Evolutionary conservation across 2,113 vertebrate genomes (phyloP).

Genomic region (Labrus mixtus): DNA sequence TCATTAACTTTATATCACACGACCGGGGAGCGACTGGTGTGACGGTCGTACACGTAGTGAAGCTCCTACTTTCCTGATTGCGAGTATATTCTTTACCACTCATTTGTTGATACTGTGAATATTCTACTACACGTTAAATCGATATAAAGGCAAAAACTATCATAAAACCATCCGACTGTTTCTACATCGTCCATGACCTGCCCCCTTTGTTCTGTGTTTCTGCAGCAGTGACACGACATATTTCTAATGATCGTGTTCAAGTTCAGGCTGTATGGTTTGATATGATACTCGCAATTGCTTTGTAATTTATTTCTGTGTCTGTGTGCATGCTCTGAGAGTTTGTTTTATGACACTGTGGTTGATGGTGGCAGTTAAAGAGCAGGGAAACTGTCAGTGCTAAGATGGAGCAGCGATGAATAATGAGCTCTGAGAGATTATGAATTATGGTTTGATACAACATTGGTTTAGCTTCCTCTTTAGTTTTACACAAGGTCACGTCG

Average conservation of each 20-base stretch:
- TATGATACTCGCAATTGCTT: slow-evolving; percentile 52
- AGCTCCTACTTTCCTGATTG: no score
- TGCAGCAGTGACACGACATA: background rate
- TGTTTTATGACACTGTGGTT: slow-evolving; percentile 53
- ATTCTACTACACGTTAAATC: no score
- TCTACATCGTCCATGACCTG: background rate
- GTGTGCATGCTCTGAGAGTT: slow-evolving; percentile 49
- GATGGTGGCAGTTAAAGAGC: slow-evolving; percentile 59
- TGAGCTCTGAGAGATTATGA: slow-evolving; percentile 44
- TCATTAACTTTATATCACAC: no score
- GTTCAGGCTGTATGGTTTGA: slow-evolving; percentile 28
- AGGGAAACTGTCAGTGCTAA: slow-evolving; percentile 47
- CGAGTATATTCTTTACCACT: no score
- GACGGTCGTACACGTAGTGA: no score
- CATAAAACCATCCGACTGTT: no score
- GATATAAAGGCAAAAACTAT: no score
- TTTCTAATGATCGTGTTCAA: slow-evolving; percentile 6
- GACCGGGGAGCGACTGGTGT: no score
- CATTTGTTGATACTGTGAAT: no score
- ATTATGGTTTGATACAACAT: slow-evolving; percentile 58
- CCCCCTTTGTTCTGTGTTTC: background rate
- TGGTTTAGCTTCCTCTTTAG: slow-evolving; percentile 62
- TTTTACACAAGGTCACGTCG: slow-evolving; percentile 60
- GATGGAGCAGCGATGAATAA: slow-evolving; percentile 54
- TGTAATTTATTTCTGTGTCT: slow-evolving; percentile 53